Conservation (phyloP, 2,113 vertebrate genomes). For the Bos javanicus region DNA sequence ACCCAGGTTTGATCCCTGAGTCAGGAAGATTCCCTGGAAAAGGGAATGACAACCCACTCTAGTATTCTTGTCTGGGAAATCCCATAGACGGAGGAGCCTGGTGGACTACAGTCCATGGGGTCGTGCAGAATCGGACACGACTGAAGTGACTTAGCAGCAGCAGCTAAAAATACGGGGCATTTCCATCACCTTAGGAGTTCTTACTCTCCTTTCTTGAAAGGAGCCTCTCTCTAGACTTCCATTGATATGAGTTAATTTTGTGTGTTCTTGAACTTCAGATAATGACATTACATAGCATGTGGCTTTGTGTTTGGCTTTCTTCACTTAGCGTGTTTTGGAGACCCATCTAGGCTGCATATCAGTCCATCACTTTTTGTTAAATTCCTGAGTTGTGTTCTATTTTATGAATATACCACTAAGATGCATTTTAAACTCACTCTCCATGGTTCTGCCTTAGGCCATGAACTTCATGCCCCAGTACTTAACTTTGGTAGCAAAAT, state of each 20-base stretch:
- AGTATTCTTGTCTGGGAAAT: not conserved
- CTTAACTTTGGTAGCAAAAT: not conserved
- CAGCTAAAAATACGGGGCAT: not conserved
- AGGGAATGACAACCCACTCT: not conserved
- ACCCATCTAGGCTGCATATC: not conserved
- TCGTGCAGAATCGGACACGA: accelerated
- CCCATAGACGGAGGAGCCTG: not conserved
- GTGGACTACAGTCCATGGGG: not conserved
- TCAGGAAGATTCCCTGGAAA: not conserved
- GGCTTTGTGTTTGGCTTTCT: not conserved
- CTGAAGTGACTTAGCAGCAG: no score
- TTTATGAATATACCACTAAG: not conserved
- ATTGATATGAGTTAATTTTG: not conserved
- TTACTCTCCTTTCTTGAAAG: not conserved
- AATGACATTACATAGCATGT: not conserved
- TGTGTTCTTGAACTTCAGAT: not conserved
- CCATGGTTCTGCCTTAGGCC: not conserved
- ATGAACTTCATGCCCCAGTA: not conserved
- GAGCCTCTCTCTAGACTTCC: not conserved
- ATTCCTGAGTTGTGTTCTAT: not conserved
- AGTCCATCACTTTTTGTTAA: not conserved
- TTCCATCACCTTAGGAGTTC: not conserved
- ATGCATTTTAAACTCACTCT: not conserved
- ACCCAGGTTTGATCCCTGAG: not conserved
- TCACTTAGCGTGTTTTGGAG: not conserved